phyloP scores from a whole-genome alignment of 1,140 invertebrate genomes.

The Spodoptera frugiperda region DNA sequence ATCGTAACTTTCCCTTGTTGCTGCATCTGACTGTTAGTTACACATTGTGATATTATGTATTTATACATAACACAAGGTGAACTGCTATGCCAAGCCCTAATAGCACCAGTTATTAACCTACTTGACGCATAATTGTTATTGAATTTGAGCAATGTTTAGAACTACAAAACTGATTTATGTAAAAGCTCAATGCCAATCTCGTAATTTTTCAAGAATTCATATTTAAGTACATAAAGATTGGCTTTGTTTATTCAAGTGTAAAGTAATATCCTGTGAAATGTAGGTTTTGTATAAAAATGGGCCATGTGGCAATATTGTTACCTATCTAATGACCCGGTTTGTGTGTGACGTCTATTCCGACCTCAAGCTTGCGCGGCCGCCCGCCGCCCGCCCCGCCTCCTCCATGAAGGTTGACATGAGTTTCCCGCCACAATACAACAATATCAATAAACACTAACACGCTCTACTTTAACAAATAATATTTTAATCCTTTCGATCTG shows the following conservation, averaged over 20 bases:
- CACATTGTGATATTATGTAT: constrained; percentile 48
- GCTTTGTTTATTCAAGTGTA: too few species aligned
- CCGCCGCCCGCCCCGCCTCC: constrained; percentile 22
- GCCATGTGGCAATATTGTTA: constrained; percentile 43
- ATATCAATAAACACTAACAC: constrained; percentile 3
- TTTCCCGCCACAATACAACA: constrained; percentile 32
- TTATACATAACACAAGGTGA: constrained; percentile 18
- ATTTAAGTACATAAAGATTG: too few species aligned
- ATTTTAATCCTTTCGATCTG: background rate
- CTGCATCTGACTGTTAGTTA: background rate
- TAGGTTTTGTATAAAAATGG: constrained; percentile 34
- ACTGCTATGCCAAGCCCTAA: too few species aligned
- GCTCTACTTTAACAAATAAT: constrained; percentile 4
- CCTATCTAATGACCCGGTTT: constrained; percentile 58
- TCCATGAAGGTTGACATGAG: constrained; percentile 41
- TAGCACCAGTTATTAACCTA: too few species aligned
- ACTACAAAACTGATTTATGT: too few species aligned
- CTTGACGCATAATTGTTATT: too few species aligned
- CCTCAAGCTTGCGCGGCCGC: constrained; percentile 49
- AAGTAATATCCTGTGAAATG: constrained; percentile 48
- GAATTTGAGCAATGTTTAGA: too few species aligned
- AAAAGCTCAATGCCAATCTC: too few species aligned
- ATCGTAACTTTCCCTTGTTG: background rate
- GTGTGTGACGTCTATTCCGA: constrained; percentile 57
- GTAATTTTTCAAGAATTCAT: too few species aligned